These are phyloP conservation scores for Cyanocitta stelleri DNA, from an alignment of 2,113 vertebrate species.

Conservation along the genomic window DNA sequence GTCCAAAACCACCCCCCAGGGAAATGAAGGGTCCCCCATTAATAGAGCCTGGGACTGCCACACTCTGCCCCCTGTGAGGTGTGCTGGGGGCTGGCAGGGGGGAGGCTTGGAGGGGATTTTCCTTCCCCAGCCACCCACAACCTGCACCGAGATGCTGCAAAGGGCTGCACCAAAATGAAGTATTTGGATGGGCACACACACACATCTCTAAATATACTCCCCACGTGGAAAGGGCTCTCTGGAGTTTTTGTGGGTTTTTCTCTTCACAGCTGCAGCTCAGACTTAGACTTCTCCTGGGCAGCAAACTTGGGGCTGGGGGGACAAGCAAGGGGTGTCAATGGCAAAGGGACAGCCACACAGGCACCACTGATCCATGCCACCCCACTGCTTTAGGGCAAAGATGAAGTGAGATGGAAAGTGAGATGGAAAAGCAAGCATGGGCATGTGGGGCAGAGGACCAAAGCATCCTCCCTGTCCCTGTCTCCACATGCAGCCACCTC, in stretches of 20 bases:
- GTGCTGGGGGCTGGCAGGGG: rapidly evolving
- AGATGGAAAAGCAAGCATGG: not conserved
- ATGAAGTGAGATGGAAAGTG: not conserved
- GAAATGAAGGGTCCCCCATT: not conserved
- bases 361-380: rapidly evolving
- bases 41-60: not conserved
- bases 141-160: not conserved
- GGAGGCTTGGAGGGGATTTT: not conserved
- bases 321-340: not conserved
- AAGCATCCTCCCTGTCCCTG: not conserved
- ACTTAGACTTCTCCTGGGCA: not conserved
- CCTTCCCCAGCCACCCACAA: not conserved
- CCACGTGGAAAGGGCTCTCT: rapidly evolving
- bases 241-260: not conserved
- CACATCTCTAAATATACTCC: rapidly evolving
- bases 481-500: not conserved
- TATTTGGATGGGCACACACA: not conserved
- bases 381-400: not conserved
- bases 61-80: rapidly evolving
- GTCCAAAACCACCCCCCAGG: not conserved
- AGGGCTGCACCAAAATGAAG: not conserved
- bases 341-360: not conserved
- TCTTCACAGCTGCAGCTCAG: not conserved
- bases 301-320: not conserved
- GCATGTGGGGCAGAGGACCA: not conserved